A percentile compares a stretch with the other conserved stretches of the same genome.
phyloP scores from a whole-genome alignment of 2,888 invertebrate genomes.

The Perizoma affinitatum region DNA sequence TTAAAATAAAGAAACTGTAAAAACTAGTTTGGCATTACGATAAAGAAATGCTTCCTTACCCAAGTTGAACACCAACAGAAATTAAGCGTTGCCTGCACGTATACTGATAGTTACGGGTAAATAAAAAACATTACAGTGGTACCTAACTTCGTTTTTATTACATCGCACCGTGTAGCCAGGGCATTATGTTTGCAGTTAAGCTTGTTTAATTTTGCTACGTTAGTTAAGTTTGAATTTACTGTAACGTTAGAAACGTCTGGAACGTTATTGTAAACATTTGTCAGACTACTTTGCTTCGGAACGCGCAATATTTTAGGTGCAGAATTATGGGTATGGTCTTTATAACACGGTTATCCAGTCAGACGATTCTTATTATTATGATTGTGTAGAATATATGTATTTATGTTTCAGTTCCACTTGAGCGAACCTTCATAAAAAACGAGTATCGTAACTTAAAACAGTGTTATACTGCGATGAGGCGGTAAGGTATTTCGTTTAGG shows the following conservation, averaged over 20 bases:
- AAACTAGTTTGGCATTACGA: conserved; percentile 13
- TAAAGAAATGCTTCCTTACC: conserved; percentile 30
- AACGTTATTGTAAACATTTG: conserved; percentile 32
- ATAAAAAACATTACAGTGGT: conserved; percentile 8
- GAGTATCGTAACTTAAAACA: no score
- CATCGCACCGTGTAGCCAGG: conserved; percentile 17
- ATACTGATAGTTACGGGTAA: conserved; percentile 25
- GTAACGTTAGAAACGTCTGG: conserved; percentile 15
- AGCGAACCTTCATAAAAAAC: no score
- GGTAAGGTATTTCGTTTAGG: no score
- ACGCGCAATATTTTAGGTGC: neutral
- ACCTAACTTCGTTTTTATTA: conserved; percentile 30
- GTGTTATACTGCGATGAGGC: no score
- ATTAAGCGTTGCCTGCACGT: conserved; percentile 30
- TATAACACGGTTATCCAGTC: neutral
- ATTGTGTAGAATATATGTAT: no score
- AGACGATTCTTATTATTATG: neutral
- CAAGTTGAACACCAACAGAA: conserved; percentile 25
- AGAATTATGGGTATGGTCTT: neutral
- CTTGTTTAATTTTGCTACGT: conserved; percentile 30
- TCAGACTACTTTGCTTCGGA: conserved; percentile 4
- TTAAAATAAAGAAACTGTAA: no score
- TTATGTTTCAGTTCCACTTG: no score
- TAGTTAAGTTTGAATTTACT: conserved; percentile 27
- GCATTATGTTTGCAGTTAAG: conserved; percentile 31